phyloP scores from a whole-genome alignment of 1,140 invertebrate species.

The Drosophila quadrilineata region DNA sequence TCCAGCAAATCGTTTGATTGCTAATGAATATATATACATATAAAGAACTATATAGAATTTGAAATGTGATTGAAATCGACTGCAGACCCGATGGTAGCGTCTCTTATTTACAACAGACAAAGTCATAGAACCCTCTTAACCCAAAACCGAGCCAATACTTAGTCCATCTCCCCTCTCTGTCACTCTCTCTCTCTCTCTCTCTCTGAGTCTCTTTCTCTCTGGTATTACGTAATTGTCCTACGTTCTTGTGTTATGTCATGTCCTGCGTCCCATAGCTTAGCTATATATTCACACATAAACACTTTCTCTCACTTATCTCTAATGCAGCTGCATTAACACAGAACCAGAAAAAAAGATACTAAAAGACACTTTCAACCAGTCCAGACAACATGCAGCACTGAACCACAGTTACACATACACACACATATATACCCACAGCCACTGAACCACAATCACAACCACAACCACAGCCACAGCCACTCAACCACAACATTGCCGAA shows the following conservation, averaged over 20 bases:
- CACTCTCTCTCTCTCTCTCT: not conserved
- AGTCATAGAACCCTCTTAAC: conserved; percentile 17
- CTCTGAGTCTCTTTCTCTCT: conserved; percentile 9
- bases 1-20: conserved; percentile 27
- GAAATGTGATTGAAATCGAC: too few relatives aligned
- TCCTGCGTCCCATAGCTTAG: conserved; percentile 62
- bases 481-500: conserved; percentile 24
- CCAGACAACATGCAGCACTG: too few relatives aligned
- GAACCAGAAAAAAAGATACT: too few relatives aligned
- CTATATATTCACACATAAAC: conserved; percentile 41
- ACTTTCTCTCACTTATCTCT: too few relatives aligned
- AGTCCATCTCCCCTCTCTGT: not conserved
- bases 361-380: too few relatives aligned
- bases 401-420: conserved; percentile 9
- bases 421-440: conserved; percentile 12
- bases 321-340: too few relatives aligned
- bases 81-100: conserved; percentile 80
- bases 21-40: conserved; percentile 2
- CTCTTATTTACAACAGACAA: conserved; percentile 59
- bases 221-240: conserved; percentile 64
- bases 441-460: not conserved
- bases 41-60: conserved; percentile 16
- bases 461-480: conserved; percentile 7
- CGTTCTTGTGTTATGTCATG: conserved; percentile 68
- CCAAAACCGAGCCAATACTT: conserved; percentile 22